Conservation (phyloP, 2,797 vertebrate species). For the Chiroxiphia lanceolata region DNA sequence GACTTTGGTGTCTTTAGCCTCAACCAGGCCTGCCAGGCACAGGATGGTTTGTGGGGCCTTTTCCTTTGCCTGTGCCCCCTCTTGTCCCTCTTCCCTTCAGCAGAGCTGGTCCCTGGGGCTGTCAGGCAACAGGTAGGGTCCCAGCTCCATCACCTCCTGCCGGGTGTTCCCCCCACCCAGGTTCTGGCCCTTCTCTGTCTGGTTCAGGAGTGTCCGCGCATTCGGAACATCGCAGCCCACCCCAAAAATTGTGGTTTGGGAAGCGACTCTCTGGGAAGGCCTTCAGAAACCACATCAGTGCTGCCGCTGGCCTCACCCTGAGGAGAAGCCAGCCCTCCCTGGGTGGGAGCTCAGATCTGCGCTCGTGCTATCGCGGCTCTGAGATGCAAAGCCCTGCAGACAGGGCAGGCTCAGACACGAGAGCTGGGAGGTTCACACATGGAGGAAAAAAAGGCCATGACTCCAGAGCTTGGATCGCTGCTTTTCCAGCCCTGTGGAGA, state of each 20-base stretch:
- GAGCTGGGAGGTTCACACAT: neutral
- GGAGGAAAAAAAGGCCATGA: neutral
- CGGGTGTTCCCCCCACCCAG: neutral
- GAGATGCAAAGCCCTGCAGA: neutral
- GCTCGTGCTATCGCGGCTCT: neutral
- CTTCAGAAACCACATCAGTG: slow-evolving; percentile 38
- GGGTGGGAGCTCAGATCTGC: neutral
- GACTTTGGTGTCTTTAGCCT: neutral
- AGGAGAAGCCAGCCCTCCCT: slow-evolving; percentile 11
- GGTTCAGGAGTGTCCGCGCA: accelerated
- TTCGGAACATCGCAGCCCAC: neutral
- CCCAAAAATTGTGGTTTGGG: neutral
- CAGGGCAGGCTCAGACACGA: slow-evolving; percentile 31
- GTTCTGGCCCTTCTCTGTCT: neutral
- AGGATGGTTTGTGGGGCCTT: neutral
- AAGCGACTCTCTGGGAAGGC: neutral
- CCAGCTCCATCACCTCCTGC: neutral
- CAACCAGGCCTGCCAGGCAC: accelerated
- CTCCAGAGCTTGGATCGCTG: accelerated
- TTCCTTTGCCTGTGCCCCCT: neutral
- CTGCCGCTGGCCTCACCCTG: neutral
- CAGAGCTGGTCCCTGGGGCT: neutral
- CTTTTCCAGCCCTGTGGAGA: neutral
- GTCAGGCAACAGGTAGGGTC: neutral
- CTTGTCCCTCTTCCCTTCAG: accelerated